These are phyloP conservation scores for Solenodon paradoxus DNA, from an alignment of 2,113 vertebrate species.

Conservation along the genomic window DNA sequence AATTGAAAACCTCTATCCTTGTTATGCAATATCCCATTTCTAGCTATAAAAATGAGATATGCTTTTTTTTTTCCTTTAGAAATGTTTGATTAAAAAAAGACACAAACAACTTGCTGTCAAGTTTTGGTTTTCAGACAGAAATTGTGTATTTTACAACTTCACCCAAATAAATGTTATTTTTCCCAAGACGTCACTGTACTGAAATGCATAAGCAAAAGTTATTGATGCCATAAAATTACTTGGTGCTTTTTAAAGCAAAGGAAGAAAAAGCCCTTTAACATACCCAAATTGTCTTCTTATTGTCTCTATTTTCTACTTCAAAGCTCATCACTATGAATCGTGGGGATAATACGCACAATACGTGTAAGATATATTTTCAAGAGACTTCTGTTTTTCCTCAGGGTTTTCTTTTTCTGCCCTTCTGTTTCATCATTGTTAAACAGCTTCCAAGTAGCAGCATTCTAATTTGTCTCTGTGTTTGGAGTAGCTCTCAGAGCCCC, in stretches of 20 bases:
- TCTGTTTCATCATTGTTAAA: not conserved
- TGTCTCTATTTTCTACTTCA: not conserved
- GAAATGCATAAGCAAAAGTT: slow-evolving; percentile 66
- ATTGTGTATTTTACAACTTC: slow-evolving; percentile 71
- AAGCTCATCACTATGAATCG: not conserved
- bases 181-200: slow-evolving; percentile 56
- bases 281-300: not conserved
- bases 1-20: slow-evolving; percentile 70
- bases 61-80: slow-evolving; percentile 38
- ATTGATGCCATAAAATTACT: slow-evolving; percentile 53
- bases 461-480: not conserved
- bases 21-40: slow-evolving; percentile 66
- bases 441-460: not conserved
- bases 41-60: slow-evolving; percentile 78
- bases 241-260: slow-evolving; percentile 7
- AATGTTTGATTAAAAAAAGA: slow-evolving; percentile 63
- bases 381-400: not conserved
- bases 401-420: not conserved
- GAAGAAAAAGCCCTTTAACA: not conserved
- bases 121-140: slow-evolving; percentile 48
- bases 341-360: not conserved
- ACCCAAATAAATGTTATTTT: slow-evolving; percentile 58
- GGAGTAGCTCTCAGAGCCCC: not conserved
- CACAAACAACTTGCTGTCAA: slow-evolving; percentile 48
- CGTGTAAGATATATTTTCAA: not conserved